Evolutionary conservation across 2,797 vertebrate genomes (phyloP), one percentile per base, ranked within the genome.

Genomic region (Bryconaethiops microstoma): DNA sequence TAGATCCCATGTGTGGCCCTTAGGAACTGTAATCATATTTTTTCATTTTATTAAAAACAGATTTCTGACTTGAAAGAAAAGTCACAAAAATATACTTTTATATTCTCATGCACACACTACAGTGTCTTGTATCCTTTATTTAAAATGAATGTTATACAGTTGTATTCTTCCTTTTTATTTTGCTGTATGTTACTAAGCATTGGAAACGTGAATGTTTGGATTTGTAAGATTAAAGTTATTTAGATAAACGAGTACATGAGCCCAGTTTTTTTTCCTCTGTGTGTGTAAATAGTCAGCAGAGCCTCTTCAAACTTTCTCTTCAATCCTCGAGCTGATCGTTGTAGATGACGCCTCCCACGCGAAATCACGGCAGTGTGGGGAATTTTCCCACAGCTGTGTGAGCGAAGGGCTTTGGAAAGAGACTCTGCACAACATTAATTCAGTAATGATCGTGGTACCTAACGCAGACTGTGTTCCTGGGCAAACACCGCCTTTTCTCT

Each of bases 291-390:
- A n/a, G 6, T 65, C 69, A 21, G n/a, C 9, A 35, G 29, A 64
- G 21, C 12, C 50, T 62, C n/a, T 78, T 17, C 21, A 39, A 21
- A 64, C 35, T 5, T 50, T 16, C 42, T 23, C 42, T 21, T 48
- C 23, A 57, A 39, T 72, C 8, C 52, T 71, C 71, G 79, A 74
- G 67, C 1, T 55, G 67, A 63, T n/a, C 16, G 45, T n/a, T 19
- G 14, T 52, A 8, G 40, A n/a, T 76, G 67, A 81, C 79, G 57
- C 79, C 29, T 16, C 40, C 35, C 52, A 76, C 57, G 50, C 10
- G 63, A 63, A 76, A 14, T 75, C 50, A 68, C 65, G 35, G 65
- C 23, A 40, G 8, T 50, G 52, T 76, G 63, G 79, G 55, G 55
- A 81, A 57, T 76, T 70, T 80, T 79, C 69, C 40, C 70, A 16